Percentiles rank a stretch among this genome's conserved stretches.
phyloP scores from a whole-genome alignment of 2,113 vertebrate species.

The Grantiella picta region DNA sequence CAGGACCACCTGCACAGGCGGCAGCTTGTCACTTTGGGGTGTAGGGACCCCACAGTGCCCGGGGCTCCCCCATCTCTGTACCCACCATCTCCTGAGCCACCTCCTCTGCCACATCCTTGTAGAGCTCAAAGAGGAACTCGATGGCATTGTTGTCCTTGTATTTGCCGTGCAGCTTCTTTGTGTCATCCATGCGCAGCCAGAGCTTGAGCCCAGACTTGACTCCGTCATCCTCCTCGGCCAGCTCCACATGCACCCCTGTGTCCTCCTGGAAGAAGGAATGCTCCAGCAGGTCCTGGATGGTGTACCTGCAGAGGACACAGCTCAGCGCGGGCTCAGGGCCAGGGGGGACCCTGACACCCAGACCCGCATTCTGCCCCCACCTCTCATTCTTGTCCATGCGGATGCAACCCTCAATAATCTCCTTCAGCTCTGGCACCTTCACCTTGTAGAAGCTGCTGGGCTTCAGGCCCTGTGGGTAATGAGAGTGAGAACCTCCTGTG shows the following conservation, averaged over 20 bases:
- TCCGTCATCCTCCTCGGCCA: conserved; percentile 91
- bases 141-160: conserved; percentile 97
- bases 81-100: conserved; percentile 97
- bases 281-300: conserved; percentile 92
- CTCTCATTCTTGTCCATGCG: conserved; percentile 93
- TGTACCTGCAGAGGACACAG: conserved; percentile 76
- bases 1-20: conserved; percentile 79
- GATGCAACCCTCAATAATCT: conserved; percentile 98
- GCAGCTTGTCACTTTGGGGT: rapidly evolving
- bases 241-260: conserved; percentile 89
- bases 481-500: background rate
- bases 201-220: conserved; percentile 89
- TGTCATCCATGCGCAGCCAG: conserved; percentile 94
- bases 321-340: rapidly evolving
- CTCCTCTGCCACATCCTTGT: conserved; percentile 92
- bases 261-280: conserved; percentile 96
- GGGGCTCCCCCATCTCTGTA: background rate
- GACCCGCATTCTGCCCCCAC: conserved; percentile 36
- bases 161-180: conserved; percentile 88
- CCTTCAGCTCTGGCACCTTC: conserved; percentile 94
- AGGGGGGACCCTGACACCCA: background rate
- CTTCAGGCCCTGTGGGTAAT: conserved; percentile 83
- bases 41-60: rapidly evolving
- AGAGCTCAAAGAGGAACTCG: conserved; percentile 93
- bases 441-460: conserved; percentile 98